Conservation (phyloP, 1,140 invertebrate genomes). For the Dinoponera quadriceps region DNA sequence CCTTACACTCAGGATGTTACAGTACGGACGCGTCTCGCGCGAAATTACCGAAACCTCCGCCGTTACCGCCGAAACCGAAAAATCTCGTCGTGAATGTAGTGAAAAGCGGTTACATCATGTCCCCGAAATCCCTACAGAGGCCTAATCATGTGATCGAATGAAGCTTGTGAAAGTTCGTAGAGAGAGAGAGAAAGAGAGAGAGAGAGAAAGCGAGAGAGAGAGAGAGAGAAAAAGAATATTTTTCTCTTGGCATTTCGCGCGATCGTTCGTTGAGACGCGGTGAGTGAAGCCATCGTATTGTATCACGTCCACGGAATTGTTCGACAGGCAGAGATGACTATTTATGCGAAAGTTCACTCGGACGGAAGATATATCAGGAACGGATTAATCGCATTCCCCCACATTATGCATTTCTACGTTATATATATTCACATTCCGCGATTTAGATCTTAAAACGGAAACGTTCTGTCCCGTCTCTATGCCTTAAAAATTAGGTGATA, state of each 20-base stretch:
- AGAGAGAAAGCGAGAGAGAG: conserved; percentile 69
- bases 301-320: conserved; percentile 6
- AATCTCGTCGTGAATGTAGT: conserved; percentile 76
- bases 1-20: conserved; percentile 53
- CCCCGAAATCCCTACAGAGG: conserved; percentile 79
- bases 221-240: conserved; percentile 67
- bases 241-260: conserved; percentile 15
- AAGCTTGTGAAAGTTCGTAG: conserved; percentile 52
- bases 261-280: conserved; percentile 5
- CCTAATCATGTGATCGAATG: conserved; percentile 66
- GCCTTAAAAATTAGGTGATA: conserved; percentile 49
- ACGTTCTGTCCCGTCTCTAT: conserved; percentile 37
- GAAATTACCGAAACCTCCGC: conserved; percentile 82
- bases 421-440: conserved; percentile 25
- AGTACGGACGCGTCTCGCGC: conserved; percentile 43
- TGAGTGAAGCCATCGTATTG: neutral
- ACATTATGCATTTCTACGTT: conserved; percentile 30
- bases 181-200: conserved; percentile 72
- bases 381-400: conserved; percentile 4
- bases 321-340: neutral
- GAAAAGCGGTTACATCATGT: conserved; percentile 76
- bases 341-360: neutral
- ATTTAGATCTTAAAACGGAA: conserved; percentile 43
- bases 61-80: conserved; percentile 84
- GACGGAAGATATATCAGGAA: neutral